Percentiles rank a stretch among this genome's conserved stretches.
phyloP scores from a whole-genome alignment of 2,797 vertebrate genomes.

The Sitta carolinensis region DNA sequence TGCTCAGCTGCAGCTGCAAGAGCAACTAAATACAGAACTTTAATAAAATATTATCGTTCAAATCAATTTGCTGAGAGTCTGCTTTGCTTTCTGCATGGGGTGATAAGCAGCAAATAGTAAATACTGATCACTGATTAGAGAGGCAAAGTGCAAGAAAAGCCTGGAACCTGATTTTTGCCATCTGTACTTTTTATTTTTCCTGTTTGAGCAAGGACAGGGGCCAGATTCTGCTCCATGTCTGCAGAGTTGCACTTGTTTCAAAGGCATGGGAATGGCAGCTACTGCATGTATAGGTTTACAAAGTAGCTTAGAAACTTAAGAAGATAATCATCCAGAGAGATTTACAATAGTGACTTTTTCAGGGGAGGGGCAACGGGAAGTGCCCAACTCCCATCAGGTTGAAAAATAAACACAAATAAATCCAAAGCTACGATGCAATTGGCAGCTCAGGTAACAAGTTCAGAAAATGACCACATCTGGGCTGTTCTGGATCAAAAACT shows the following conservation, averaged over 20 bases:
- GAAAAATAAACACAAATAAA: slow-evolving; percentile 34
- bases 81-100: background rate
- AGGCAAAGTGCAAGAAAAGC: background rate
- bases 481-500: slow-evolving; percentile 14
- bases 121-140: background rate
- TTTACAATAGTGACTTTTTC: background rate
- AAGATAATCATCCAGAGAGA: slow-evolving; percentile 35
- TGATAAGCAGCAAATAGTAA: background rate
- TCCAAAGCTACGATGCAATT: background rate
- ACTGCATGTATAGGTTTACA: background rate
- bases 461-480: background rate
- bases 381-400: background rate
- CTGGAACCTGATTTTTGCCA: background rate
- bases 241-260: background rate
- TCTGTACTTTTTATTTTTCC: no score
- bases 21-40: slow-evolving; percentile 26
- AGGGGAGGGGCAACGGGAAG: background rate
- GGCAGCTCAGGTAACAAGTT: background rate
- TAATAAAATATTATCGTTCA: slow-evolving; percentile 28
- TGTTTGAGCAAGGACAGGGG: background rate
- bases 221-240: background rate
- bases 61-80: slow-evolving; percentile 25
- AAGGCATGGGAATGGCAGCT: background rate
- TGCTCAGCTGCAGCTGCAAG: slow-evolving; percentile 26
- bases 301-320: slow-evolving; percentile 27